phyloP scores from a whole-genome alignment of 2,797 vertebrate genomes.

The Acanthis flammea region DNA sequence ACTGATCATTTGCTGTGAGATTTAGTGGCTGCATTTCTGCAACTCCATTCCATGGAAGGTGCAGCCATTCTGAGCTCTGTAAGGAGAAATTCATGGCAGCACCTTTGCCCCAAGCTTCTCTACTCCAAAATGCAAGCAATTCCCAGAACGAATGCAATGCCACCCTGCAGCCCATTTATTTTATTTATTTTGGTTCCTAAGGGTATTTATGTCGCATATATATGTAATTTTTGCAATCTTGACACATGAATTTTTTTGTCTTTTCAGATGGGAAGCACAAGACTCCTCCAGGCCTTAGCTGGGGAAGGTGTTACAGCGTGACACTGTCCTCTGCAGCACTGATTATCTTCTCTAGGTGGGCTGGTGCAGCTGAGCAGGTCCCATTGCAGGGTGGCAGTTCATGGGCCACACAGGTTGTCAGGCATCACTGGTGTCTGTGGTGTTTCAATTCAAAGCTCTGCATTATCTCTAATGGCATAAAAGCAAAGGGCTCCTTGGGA shows the following conservation, averaged over 20 bases:
- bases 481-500: constrained; percentile 7
- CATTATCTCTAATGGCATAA: constrained; percentile 23
- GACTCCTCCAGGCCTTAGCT: background rate
- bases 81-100: background rate
- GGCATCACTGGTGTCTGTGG: background rate
- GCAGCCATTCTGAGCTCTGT: background rate
- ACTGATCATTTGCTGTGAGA: background rate
- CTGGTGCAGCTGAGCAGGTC: background rate
- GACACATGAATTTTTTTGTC: background rate
- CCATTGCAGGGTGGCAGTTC: background rate
- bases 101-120: background rate
- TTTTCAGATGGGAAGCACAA: background rate
- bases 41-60: accelerated
- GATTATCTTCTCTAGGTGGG: background rate
- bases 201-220: background rate
- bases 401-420: background rate
- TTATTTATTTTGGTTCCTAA: background rate
- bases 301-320: background rate
- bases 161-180: background rate
- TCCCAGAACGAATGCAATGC: background rate
- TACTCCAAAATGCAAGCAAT: background rate
- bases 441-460: background rate
- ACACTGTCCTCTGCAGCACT: background rate
- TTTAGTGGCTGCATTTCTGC: accelerated
- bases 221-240: background rate